Percentiles rank a stretch among this genome's conserved stretches.
Conservation (phyloP, 2,113 vertebrate species). For the Rafetus swinhoei region DNA sequence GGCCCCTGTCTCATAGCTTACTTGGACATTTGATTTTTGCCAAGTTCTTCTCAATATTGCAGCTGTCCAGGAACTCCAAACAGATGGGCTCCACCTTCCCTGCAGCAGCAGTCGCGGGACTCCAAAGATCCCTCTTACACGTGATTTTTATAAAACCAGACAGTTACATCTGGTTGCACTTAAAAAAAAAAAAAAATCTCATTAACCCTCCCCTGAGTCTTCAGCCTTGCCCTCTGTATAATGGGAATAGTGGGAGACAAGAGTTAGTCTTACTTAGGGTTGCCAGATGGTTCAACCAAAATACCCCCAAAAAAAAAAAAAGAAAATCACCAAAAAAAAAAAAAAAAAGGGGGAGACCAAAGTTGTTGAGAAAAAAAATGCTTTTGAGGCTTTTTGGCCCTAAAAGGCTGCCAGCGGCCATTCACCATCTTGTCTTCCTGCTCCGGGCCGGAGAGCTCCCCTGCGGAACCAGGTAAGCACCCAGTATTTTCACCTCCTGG, state of each 20-base stretch:
- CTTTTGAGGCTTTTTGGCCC: too few species aligned
- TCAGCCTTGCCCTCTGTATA: not conserved
- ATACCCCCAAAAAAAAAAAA: not conserved
- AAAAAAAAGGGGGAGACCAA: too few species aligned
- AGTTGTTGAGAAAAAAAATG: too few species aligned
- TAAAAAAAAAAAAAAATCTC: not conserved
- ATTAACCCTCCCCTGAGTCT: not conserved
- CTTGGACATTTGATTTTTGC: not conserved
- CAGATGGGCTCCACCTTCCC: not conserved
- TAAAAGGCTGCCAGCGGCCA: too few species aligned
- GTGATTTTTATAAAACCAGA: not conserved
- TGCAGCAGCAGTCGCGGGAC: not conserved
- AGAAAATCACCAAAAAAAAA: too few species aligned
- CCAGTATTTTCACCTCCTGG: too few species aligned
- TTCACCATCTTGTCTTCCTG: too few species aligned
- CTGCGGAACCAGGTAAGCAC: too few species aligned
- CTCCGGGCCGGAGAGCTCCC: too few species aligned
- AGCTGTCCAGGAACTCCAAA: not conserved
- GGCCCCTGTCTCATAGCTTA: not conserved
- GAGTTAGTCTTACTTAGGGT: not conserved
- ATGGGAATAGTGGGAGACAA: rapidly evolving
- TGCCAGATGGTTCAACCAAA: not conserved
- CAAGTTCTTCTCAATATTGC: not conserved
- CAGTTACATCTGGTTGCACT: not conserved
- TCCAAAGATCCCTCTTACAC: not conserved